These are phyloP conservation scores for Dasysyrphus albostriatus DNA, from an alignment of 2,888 invertebrate species.

Conservation along the genomic window DNA sequence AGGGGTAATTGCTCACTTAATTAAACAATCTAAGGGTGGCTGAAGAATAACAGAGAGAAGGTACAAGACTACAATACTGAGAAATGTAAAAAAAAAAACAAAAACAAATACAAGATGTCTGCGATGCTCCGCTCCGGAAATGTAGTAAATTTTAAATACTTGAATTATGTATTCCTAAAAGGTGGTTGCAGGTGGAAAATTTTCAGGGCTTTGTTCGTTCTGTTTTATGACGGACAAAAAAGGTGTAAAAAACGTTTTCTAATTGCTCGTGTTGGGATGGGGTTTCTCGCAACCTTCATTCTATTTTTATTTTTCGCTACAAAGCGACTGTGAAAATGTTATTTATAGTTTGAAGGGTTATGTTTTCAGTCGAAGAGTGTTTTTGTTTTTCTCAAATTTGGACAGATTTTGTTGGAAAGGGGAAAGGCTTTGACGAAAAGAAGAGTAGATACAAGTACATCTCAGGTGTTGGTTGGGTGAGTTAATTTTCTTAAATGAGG, in stretches of 20 bases:
- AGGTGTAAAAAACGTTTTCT: conserved; percentile 41
- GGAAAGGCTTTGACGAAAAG: conserved; percentile 37
- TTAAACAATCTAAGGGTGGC: conserved; percentile 39
- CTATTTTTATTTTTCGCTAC: not conserved
- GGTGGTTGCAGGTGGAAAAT: conserved; percentile 6
- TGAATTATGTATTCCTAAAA: conserved; percentile 35
- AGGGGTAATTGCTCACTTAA: conserved; percentile 70
- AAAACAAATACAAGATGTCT: conserved; percentile 62
- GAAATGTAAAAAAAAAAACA: not conserved
- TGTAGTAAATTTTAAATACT: conserved; percentile 46
- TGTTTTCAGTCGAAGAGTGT: not conserved
- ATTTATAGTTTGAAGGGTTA: conserved; percentile 23
- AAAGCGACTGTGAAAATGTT: conserved; percentile 18
- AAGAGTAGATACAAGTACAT: conserved; percentile 17
- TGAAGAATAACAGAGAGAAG: not conserved
- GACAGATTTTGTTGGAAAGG: conserved; percentile 23
- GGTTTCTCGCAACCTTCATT: conserved; percentile 35
- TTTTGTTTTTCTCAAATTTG: not conserved
- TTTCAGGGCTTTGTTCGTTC: conserved; percentile 28
- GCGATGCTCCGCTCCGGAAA: not conserved
- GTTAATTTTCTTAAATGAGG: conserved; percentile 50
- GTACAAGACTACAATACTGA: not conserved
- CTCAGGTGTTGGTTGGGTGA: conserved; percentile 59
- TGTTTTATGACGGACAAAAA: conserved; percentile 32
- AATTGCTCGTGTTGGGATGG: conserved; percentile 59